phyloP scores from a whole-genome alignment of 2,888 invertebrate species.

The Hyalella azteca region DNA sequence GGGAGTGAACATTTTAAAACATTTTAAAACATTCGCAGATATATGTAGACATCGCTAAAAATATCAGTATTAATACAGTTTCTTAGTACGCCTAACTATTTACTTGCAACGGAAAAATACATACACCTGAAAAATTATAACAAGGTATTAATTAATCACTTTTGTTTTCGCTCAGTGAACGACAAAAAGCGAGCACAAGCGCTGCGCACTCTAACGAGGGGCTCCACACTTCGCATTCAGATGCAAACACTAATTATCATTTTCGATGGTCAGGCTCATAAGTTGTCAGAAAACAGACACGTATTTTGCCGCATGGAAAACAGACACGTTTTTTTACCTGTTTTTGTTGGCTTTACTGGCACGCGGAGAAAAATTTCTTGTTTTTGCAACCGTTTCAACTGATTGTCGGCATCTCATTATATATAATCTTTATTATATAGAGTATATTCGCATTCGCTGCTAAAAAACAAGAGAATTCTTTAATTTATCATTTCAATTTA shows the following conservation, averaged over 20 bases:
- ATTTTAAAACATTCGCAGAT: no score
- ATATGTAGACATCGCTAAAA: no score
- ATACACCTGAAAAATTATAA: not conserved
- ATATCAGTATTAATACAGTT: no score
- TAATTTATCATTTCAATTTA: not conserved
- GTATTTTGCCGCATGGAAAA: slow-evolving; percentile 18
- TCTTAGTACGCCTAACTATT: no score
- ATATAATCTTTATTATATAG: not conserved
- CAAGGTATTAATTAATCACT: not conserved
- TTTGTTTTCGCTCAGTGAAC: not conserved
- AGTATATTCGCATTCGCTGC: not conserved
- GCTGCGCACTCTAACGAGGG: not conserved
- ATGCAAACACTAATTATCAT: not conserved
- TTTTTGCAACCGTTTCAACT: not conserved
- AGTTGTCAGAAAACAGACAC: not conserved
- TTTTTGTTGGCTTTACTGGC: not conserved
- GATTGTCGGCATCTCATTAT: not conserved
- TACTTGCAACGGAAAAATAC: no score
- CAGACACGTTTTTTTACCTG: not conserved
- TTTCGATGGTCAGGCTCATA: not conserved
- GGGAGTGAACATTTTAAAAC: no score
- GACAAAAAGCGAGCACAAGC: not conserved
- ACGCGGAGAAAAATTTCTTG: not conserved
- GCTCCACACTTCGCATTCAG: not conserved
- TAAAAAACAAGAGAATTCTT: not conserved